A percentile compares a stretch with the other conserved stretches of the same genome.
Evolutionary conservation across 2,888 invertebrate species (phyloP).

Genomic region (Mamestra brassicae): DNA sequence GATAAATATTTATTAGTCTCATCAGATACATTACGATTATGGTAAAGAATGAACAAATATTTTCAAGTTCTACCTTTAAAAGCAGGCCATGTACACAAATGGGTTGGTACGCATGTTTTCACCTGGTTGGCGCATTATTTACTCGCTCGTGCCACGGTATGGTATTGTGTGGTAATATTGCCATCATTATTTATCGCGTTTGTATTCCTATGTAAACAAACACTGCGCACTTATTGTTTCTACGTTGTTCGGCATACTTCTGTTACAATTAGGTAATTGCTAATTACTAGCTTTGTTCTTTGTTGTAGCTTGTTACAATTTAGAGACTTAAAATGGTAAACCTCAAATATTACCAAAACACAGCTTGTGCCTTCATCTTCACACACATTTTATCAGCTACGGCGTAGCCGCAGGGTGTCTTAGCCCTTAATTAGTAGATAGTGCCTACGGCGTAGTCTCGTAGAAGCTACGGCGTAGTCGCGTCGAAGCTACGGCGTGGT

Average conservation of each 20-base stretch:
- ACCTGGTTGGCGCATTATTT: constrained; percentile 52
- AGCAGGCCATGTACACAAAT: constrained; percentile 33
- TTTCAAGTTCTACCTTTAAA: constrained; percentile 26
- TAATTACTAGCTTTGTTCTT: constrained; percentile 36
- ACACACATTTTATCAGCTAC: background rate
- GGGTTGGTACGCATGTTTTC: constrained; percentile 47
- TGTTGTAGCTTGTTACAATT: constrained; percentile 20
- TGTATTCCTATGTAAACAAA: constrained; percentile 64
- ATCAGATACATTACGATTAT: constrained; percentile 16
- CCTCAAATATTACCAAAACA: background rate
- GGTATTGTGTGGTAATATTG: constrained; percentile 70
- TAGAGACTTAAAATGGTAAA: background rate
- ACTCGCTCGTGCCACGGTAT: constrained; percentile 38
- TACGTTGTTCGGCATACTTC: constrained; percentile 39
- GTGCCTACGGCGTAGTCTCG: background rate
- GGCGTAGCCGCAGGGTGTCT: too few species aligned
- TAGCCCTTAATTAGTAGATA: too few species aligned
- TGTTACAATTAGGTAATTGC: constrained; percentile 30
- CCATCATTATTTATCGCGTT: constrained; percentile 63
- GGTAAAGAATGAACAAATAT: constrained; percentile 33
- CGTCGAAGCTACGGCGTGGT: too few species aligned
- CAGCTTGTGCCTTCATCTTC: too few species aligned
- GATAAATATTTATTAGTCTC: constrained; percentile 1
- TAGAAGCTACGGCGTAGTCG: too few species aligned
- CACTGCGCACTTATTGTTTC: constrained; percentile 67